Base-by-base conservation (phyloP, 1,140 invertebrate species). In the Drosophila parabipectinata region DNA sequence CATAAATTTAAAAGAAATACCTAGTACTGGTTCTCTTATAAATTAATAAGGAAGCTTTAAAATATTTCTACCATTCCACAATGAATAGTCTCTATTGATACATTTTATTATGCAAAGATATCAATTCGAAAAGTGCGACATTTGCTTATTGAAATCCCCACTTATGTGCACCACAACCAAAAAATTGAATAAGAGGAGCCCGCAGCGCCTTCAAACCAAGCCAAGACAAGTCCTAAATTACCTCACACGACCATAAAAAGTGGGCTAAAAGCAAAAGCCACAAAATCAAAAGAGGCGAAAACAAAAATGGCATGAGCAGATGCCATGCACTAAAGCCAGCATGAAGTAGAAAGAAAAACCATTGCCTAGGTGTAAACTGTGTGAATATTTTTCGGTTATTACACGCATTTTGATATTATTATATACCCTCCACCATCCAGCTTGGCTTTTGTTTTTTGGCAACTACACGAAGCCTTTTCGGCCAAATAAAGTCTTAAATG, bases 311-410 rank as follows among this genome's bases (percentile, higher is more conserved):
- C 63, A 68, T 48, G 64, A 28, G 61, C 64, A 54, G 41, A 56
- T 63, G 61, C 30, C 61, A 44, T 68, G 53, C 41, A 28, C 39
- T 53, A 41, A 60, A 60, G 12, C 28, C 39, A 21, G 62, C 64
- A 47, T 52, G 64, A 30, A 47, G 39, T 54, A 30, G 9, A 47
- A 15, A 21, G n/a, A 21, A 21, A 39, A 63, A 53, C 3, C 26
- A 10, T 57, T 30, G 68, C 58, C 66, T 45, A 87, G 72, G 82
- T 85, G 73, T 68, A 76, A 76, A 76, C 56, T 76, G 78, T 87
- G 82, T 87, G 82, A 87, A 85, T 87, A 85, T 85, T 87, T 85
- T 82, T 64, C 69, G 73, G 78, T 76, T 73, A 87, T 87, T 87
- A 88, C 74, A 87, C 82, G 83, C 77, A 77, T 79, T 79, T 77